A percentile compares a stretch with the other conserved stretches of the same genome.
Evolutionary conservation across 2,888 invertebrate species (phyloP).

Genomic region (Coelinius sp.): DNA sequence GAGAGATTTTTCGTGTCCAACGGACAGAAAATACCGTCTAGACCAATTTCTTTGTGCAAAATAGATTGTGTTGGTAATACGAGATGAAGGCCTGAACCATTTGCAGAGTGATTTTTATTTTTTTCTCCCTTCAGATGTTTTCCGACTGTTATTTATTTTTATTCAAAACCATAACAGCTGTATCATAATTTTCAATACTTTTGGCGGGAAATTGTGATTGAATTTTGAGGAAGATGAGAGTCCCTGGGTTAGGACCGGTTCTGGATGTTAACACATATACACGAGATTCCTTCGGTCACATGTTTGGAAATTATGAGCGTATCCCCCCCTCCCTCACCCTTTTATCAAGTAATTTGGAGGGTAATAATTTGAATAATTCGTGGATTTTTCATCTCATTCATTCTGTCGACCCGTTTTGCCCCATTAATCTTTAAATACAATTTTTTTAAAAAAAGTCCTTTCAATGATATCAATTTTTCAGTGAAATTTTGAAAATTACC

Average conservation of each 20-base stretch:
- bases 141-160: not conserved
- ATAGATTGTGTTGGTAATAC: not conserved
- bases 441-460: too few species aligned
- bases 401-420: too few species aligned
- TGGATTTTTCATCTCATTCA: too few species aligned
- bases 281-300: conserved; percentile 5
- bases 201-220: not conserved
- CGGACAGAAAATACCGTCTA: conserved; percentile 5
- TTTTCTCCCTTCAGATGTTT: conserved; percentile 1
- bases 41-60: conserved; percentile 17
- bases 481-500: too few species aligned
- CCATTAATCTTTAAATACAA: too few species aligned
- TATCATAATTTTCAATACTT: too few species aligned
- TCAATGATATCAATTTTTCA: too few species aligned
- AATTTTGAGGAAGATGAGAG: conserved; percentile 37
- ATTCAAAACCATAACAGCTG: too few species aligned
- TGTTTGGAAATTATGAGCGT: not conserved
- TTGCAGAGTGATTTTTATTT: not conserved
- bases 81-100: not conserved
- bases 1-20: not conserved
- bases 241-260: conserved; percentile 45
- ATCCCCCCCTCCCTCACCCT: conserved; percentile 9
- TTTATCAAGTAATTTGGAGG: conserved; percentile 3
- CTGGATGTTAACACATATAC: conserved; percentile 20
- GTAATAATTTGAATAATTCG: not conserved